phyloP scores from a whole-genome alignment of 2,797 vertebrate species.

The Monodelphis domestica region DNA sequence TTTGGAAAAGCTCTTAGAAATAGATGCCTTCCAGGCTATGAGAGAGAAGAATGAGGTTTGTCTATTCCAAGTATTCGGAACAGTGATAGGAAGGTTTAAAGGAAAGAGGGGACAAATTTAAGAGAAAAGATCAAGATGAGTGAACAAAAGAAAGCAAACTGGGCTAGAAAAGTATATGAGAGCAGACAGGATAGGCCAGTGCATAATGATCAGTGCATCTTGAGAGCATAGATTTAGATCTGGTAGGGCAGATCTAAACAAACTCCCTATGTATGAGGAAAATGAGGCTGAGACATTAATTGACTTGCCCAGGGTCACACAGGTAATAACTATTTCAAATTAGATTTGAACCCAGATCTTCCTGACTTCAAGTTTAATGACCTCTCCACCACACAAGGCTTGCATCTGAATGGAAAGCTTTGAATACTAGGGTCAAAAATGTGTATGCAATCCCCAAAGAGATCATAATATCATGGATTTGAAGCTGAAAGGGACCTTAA shows the following conservation, averaged over 20 bases:
- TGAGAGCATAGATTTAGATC: not conserved
- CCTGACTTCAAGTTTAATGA: not conserved
- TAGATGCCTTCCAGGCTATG: not conserved
- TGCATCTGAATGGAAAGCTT: not conserved
- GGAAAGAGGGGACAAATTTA: not conserved
- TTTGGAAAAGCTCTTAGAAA: not conserved
- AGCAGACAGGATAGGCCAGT: not conserved
- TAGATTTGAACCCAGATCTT: not conserved
- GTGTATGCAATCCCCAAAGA: not conserved
- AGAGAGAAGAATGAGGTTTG: not conserved
- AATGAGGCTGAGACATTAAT: not conserved
- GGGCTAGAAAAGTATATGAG: not conserved
- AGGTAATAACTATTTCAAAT: not conserved
- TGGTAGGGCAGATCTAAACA: not conserved
- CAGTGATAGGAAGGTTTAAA: not conserved
- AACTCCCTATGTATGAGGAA: not conserved
- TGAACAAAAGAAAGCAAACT: not conserved
- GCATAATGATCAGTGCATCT: not conserved
- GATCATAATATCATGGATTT: not conserved
- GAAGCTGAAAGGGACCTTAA: not conserved
- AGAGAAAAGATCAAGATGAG: not conserved
- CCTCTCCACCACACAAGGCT: not conserved
- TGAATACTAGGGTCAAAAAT: not conserved
- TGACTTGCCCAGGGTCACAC: not conserved
- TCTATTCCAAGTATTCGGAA: not conserved